Evolutionary conservation across 2,797 vertebrate species (phyloP).

Genomic region (Iguana delicatissima): DNA sequence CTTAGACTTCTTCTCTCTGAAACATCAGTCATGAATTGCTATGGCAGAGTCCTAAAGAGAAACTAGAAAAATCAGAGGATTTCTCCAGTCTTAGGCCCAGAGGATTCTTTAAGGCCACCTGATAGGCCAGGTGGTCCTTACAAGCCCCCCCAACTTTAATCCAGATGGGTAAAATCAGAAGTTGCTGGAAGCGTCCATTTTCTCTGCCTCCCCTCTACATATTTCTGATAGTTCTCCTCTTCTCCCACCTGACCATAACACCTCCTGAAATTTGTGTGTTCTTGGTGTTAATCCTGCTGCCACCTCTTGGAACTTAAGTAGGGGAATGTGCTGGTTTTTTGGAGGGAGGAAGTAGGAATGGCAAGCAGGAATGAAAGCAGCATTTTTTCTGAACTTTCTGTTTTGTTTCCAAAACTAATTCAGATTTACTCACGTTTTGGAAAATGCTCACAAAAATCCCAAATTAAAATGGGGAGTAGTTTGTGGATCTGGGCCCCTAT

Average conservation of each 20-base stretch:
- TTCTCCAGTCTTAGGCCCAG: neutral
- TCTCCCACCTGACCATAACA: neutral
- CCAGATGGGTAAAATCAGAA: neutral
- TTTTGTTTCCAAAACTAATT: neutral
- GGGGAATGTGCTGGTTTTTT: neutral
- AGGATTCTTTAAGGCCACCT: neutral
- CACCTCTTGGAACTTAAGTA: neutral
- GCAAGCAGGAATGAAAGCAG: neutral
- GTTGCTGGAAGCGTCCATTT: neutral
- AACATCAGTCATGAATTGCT: neutral
- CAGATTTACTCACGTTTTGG: neutral
- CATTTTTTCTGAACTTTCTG: neutral
- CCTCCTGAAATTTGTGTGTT: neutral
- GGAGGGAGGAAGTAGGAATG: neutral
- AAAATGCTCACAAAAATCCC: neutral
- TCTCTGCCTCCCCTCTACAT: neutral
- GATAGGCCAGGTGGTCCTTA: neutral
- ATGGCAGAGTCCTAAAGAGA: neutral
- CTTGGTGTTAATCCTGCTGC: too few relatives aligned
- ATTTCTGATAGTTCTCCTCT: neutral
- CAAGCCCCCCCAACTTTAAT: neutral
- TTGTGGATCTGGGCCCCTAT: too few relatives aligned
- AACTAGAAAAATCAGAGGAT: neutral
- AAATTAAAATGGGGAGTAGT: neutral
- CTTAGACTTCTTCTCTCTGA: neutral